Evolutionary conservation across 53 echinoderm and acorn worm species (phyloP).

Genomic region (Patiria pectinifera): DNA sequence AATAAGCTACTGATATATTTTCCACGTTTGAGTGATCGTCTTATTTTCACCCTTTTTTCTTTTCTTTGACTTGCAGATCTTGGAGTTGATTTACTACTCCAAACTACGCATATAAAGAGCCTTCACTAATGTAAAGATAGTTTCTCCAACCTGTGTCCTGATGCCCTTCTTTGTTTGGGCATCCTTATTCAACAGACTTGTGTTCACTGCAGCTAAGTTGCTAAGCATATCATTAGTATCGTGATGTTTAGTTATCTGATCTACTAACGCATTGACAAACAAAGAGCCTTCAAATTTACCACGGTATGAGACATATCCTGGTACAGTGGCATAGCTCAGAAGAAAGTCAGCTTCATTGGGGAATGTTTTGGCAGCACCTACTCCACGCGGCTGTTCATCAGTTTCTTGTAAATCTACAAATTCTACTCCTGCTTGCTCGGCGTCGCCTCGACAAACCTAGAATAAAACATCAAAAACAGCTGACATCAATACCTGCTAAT

Average conservation of each 20-base stretch:
- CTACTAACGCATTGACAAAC: conserved; percentile 80
- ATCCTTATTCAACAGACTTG: conserved; percentile 37
- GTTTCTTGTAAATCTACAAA: conserved; percentile 26
- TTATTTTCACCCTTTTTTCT: no score
- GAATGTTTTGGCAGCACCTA: conserved; percentile 46
- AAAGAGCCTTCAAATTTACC: conserved; percentile 72
- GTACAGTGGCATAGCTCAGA: conserved; percentile 81
- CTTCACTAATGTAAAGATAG: conserved; percentile 68
- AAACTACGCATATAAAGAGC: conserved; percentile 55
- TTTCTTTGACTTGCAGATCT: not conserved
- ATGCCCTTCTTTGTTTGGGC: conserved; percentile 47
- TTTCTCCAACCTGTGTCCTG: conserved; percentile 73
- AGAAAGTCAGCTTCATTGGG: conserved; percentile 91
- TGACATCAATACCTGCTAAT: not conserved
- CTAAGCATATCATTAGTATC: conserved; percentile 54
- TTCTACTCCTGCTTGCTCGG: conserved; percentile 38
- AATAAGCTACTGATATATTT: no score
- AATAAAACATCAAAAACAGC: not conserved
- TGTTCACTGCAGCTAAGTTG: conserved; percentile 75
- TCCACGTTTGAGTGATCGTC: no score
- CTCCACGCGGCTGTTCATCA: conserved; percentile 23
- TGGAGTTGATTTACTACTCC: not conserved
- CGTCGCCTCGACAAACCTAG: conserved; percentile 86
- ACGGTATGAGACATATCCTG: conserved; percentile 80
- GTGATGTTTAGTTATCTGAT: conserved; percentile 48